phyloP scores from a whole-genome alignment of 2,888 invertebrate species.

The Mythimna ferrago region DNA sequence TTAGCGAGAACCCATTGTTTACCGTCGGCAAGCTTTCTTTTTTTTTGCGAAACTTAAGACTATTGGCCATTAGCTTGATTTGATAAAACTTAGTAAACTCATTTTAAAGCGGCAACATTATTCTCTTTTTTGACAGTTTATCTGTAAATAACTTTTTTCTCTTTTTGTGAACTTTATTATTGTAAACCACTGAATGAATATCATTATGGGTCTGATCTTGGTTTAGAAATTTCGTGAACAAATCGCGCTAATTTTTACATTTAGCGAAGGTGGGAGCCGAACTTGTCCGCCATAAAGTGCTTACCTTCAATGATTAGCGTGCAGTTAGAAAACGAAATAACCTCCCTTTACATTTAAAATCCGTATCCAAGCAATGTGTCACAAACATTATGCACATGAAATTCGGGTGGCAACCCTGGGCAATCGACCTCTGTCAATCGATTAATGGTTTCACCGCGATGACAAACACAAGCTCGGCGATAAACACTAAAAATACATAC shows the following conservation, averaged over 20 bases:
- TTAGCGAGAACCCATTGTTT: too few species aligned
- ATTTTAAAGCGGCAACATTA: too few species aligned
- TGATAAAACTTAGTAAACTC: too few species aligned
- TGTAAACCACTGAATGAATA: background rate
- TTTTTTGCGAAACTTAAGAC: too few species aligned
- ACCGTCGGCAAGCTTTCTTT: too few species aligned
- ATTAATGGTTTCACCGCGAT: background rate
- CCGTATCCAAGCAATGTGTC: constrained; percentile 4
- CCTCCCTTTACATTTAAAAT: constrained; percentile 12
- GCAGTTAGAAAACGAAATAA: constrained; percentile 41
- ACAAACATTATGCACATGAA: constrained; percentile 19
- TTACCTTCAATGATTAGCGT: constrained; percentile 21
- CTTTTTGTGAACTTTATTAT: too few species aligned
- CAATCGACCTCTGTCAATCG: background rate
- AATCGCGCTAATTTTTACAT: background rate
- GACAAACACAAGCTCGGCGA: background rate
- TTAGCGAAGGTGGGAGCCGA: background rate
- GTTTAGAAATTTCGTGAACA: background rate
- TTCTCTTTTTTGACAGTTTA: too few species aligned
- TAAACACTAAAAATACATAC: constrained; percentile 50
- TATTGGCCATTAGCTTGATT: too few species aligned
- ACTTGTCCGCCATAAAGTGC: constrained; percentile 20
- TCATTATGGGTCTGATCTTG: background rate
- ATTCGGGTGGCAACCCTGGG: constrained; percentile 1
- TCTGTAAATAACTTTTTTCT: too few species aligned